These are phyloP conservation scores for Galemys pyrenaicus DNA, from an alignment of 2,113 vertebrate genomes.

Conservation along the genomic window DNA sequence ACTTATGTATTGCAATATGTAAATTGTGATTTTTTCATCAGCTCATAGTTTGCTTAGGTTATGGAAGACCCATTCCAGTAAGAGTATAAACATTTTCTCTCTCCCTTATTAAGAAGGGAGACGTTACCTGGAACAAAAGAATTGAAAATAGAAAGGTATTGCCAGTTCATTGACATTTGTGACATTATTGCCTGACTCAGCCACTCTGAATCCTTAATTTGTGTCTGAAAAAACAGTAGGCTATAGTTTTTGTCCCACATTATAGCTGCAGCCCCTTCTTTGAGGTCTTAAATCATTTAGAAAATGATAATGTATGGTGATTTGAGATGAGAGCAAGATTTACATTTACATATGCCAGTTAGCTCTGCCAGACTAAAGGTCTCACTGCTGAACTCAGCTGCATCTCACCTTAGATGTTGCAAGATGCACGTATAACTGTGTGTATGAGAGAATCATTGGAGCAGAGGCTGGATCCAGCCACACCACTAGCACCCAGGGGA, in stretches of 20 bases:
- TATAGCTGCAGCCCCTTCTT: not conserved
- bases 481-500: not conserved
- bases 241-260: not conserved
- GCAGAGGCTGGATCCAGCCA: not conserved
- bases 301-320: slow-evolving; percentile 18
- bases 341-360: slow-evolving; percentile 4
- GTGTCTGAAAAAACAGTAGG: not conserved
- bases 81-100: slow-evolving; percentile 48
- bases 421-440: not conserved
- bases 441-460: not conserved
- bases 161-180: not conserved
- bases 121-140: not conserved
- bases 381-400: not conserved
- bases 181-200: not conserved
- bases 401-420: not conserved
- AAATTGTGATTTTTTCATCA: slow-evolving; percentile 8
- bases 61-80: not conserved
- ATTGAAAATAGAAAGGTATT: slow-evolving; percentile 6
- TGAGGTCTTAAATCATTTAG: slow-evolving; percentile 24
- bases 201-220: not conserved
- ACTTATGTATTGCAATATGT: not conserved
- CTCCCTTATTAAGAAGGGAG: not conserved
- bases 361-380: slow-evolving; percentile 16
- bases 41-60: slow-evolving; percentile 43
- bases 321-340: slow-evolving; percentile 40